phyloP scores from a whole-genome alignment of 1,140 invertebrate species.

The Scaptomyza hsui region DNA sequence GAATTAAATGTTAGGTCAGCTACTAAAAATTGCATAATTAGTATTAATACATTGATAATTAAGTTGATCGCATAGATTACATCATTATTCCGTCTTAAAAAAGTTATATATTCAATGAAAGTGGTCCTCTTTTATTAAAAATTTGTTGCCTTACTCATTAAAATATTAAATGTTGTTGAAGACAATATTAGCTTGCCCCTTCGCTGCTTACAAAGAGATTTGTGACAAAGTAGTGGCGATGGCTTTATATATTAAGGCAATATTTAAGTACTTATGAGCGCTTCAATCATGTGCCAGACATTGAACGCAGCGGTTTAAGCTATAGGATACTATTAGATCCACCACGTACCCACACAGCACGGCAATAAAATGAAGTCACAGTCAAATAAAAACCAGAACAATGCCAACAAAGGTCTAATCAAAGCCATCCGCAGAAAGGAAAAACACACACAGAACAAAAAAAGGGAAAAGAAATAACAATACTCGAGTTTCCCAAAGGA shows the following conservation, averaged over 20 bases:
- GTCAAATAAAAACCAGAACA: slow-evolving; percentile 30
- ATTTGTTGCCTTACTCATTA: not conserved
- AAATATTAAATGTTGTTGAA: slow-evolving; percentile 9
- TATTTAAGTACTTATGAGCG: slow-evolving; percentile 13
- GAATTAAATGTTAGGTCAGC: slow-evolving; percentile 8
- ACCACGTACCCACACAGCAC: slow-evolving; percentile 7
- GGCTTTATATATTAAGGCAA: slow-evolving; percentile 29
- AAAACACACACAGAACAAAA: not conserved
- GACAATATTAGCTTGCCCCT: not conserved
- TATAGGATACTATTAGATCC: not conserved
- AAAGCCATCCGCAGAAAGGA: not conserved
- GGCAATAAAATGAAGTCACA: not conserved
- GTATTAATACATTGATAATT: not conserved
- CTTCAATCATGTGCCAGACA: slow-evolving; percentile 1
- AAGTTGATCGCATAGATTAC: not conserved
- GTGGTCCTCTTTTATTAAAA: not conserved
- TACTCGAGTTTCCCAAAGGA: slow-evolving; percentile 4
- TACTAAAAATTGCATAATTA: slow-evolving; percentile 10
- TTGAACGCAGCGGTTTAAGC: not conserved
- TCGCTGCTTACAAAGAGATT: slow-evolving; percentile 8
- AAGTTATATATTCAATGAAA: too few relatives aligned
- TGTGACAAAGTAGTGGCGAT: not conserved
- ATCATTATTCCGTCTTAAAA: not conserved
- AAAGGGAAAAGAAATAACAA: not conserved
- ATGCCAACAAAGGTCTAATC: slow-evolving; percentile 10